Evolutionary conservation across 2,888 invertebrate species (phyloP).

Genomic region (Morpho helenor): DNA sequence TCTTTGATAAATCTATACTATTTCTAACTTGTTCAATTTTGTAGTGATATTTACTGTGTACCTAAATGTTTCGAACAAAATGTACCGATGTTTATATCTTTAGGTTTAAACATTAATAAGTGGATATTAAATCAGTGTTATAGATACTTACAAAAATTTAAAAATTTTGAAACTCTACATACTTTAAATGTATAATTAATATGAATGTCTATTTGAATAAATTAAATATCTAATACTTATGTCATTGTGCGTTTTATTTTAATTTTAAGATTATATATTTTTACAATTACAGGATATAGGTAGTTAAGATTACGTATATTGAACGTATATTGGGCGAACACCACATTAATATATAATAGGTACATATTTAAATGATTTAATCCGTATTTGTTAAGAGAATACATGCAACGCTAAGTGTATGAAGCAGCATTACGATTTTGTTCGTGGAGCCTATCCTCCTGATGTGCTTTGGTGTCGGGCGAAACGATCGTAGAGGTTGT

Average conservation of each 20-base stretch:
- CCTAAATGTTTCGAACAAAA: conserved; percentile 70
- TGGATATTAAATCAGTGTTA: conserved; percentile 72
- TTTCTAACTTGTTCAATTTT: conserved; percentile 79
- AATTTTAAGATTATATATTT: not conserved
- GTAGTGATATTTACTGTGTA: conserved; percentile 75
- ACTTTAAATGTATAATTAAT: conserved; percentile 62
- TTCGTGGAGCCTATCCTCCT: too few relatives aligned
- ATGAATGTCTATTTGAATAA: conserved; percentile 79
- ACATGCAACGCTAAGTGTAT: too few relatives aligned
- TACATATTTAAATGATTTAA: too few relatives aligned
- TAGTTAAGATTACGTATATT: too few relatives aligned
- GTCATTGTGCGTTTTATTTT: conserved; percentile 63
- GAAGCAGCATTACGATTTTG: too few relatives aligned
- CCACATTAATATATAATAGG: too few relatives aligned
- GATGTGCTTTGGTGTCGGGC: too few relatives aligned
- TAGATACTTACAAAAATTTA: conserved; percentile 68
- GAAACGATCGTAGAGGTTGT: too few relatives aligned
- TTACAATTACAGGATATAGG: too few relatives aligned
- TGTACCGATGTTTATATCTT: conserved; percentile 65
- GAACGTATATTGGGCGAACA: too few relatives aligned
- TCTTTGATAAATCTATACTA: conserved; percentile 76
- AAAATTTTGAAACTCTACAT: conserved; percentile 68
- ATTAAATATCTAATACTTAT: conserved; percentile 61
- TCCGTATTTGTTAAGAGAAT: too few relatives aligned
- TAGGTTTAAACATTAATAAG: conserved; percentile 56